phyloP scores from a whole-genome alignment of 92 coral and sea anemone species.

The Paramuricea clavata region DNA sequence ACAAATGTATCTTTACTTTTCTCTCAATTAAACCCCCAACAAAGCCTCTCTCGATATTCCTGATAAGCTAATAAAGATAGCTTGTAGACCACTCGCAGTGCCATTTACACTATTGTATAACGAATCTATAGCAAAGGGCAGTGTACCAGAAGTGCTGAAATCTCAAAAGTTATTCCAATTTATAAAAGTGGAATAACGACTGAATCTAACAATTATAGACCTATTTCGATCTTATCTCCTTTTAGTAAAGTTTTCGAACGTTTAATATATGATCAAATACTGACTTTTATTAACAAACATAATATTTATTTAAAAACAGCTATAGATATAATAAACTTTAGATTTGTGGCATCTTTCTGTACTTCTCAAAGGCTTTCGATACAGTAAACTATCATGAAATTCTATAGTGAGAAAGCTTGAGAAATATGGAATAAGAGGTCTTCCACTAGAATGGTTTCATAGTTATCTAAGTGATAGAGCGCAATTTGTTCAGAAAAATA shows the following conservation, averaged over 20 bases:
- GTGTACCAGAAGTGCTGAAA: too few relatives aligned
- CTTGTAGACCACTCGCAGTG: too few relatives aligned
- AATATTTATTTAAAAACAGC: conserved; percentile 49
- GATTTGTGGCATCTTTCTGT: conserved; percentile 73
- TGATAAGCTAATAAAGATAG: too few relatives aligned
- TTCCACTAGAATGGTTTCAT: conserved; percentile 50
- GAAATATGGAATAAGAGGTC: too few relatives aligned
- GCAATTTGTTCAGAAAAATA: not conserved
- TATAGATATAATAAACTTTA: conserved; percentile 62
- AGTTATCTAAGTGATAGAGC: not conserved
- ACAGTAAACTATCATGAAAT: conserved; percentile 70
- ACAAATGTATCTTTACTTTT: too few relatives aligned
- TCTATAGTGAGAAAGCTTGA: conserved; percentile 50
- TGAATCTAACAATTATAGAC: too few relatives aligned
- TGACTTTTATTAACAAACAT: conserved; percentile 44
- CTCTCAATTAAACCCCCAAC: too few relatives aligned
- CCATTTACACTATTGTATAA: too few relatives aligned
- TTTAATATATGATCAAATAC: conserved; percentile 54
- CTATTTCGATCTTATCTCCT: conserved; percentile 60
- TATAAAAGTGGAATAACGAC: too few relatives aligned
- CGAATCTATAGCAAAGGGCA: too few relatives aligned
- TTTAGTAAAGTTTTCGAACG: conserved; percentile 63
- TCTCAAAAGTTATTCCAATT: not conserved
- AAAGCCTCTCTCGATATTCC: too few relatives aligned
- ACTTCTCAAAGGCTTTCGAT: conserved; percentile 74